Percentiles rank a stretch among this genome's conserved stretches.
Conservation (phyloP, 2,113 vertebrate species). For the Phainopepla nitens region DNA sequence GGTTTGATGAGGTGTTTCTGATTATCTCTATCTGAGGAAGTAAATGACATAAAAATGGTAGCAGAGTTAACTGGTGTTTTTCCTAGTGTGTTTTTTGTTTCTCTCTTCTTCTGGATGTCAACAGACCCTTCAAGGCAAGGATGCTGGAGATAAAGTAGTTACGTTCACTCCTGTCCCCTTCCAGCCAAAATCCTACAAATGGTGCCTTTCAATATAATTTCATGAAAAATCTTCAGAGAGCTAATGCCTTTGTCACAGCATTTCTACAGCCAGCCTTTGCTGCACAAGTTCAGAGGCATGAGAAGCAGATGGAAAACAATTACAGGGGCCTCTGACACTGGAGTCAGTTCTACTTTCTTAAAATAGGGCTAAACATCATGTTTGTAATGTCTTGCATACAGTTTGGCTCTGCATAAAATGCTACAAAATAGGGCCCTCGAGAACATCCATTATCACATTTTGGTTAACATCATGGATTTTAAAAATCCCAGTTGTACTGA, state of each 20-base stretch:
- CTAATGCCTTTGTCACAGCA: background rate
- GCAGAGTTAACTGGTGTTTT: background rate
- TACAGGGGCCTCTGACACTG: slow-evolving; percentile 22
- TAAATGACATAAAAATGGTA: slow-evolving; percentile 34
- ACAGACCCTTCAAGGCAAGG: slow-evolving; percentile 29
- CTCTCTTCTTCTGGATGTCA: background rate
- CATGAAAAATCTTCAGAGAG: slow-evolving; percentile 18
- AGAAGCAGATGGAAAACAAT: slow-evolving; percentile 32
- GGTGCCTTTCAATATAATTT: slow-evolving; percentile 23
- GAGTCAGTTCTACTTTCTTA: slow-evolving; percentile 41
- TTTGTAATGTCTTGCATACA: slow-evolving; percentile 38
- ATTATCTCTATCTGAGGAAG: background rate
- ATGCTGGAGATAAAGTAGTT: background rate
- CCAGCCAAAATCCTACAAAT: slow-evolving; percentile 8
- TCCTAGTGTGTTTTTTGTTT: background rate
- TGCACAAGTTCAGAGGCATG: background rate
- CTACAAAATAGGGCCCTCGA: slow-evolving; percentile 69
- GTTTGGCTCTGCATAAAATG: slow-evolving; percentile 62
- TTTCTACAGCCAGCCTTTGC: slow-evolving; percentile 9
- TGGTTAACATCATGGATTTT: slow-evolving; percentile 76
- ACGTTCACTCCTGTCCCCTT: background rate
- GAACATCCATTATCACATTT: slow-evolving; percentile 75
- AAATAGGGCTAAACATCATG: slow-evolving; percentile 49
- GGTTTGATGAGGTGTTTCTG: slow-evolving; percentile 32
- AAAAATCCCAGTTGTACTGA: slow-evolving; percentile 66